Evolutionary conservation across 2,888 invertebrate species (phyloP), one percentile per base, ranked within the genome.

Genomic region (Microdon myrmicae): DNA sequence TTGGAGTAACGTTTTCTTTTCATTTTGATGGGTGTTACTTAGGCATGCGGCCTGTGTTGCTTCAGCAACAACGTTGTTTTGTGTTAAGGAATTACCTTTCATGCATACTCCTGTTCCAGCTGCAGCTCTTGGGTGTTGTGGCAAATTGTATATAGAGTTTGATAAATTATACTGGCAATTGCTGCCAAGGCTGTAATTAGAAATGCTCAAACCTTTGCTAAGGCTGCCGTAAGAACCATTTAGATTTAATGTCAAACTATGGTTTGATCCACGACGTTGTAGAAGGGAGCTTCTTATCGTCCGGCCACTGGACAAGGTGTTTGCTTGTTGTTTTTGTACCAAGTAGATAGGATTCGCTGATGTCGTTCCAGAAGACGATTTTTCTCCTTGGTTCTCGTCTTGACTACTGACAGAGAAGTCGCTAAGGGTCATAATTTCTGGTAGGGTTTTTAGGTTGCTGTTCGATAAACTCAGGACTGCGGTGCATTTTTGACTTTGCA

Each of bases 401-500:
- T 25, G 25, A n/a, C 10, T 26, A 20, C 16, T 12, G 3, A 73
- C 71, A n/a, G 76, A 72, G 67, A 86, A 86, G 73, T 88, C 87
- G 53, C 87, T 87, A 4, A 88, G 81, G 0, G 88, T 87, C 67
- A 87, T 84, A 1, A 88, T 85, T 81, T 89, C 89, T 0, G 88
- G 89, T 26, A 89, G 73, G 0, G 89, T 89, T 76, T 89, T 88
- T 28, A 89, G 78, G 69, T 88, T 88, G 20, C 87, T 88, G 71
- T 86, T 87, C 1, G 88, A 88, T 4, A 87, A 85, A 70, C 86
- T 87, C 23, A 84, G 31, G 10, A 20, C 75, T 73, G 85, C 86
- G 13, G 67, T 58, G 19, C 84, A 86, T 55, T 86, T 86, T 71
- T 86, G 86, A 61, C 83, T 84, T 43, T 84, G 80, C 55, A 86